Evolutionary conservation across 2,113 vertebrate genomes (phyloP).

Genomic region (Actinemys pallida): DNA sequence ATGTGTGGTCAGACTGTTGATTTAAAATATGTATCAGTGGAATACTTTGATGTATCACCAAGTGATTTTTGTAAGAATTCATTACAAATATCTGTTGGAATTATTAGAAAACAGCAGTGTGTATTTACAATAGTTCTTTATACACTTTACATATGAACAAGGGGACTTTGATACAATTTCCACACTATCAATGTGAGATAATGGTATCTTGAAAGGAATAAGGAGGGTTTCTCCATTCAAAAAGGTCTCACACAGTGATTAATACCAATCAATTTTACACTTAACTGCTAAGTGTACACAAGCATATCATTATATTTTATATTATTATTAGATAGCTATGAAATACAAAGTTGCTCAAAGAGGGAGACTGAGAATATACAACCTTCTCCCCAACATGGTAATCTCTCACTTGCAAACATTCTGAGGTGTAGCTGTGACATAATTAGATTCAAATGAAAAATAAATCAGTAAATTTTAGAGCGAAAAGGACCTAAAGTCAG

Average conservation of each 20-base stretch:
- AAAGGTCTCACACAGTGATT: background rate
- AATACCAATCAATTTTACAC: background rate
- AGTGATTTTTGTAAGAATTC: background rate
- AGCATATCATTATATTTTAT: background rate
- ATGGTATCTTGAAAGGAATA: background rate
- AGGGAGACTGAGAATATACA: background rate
- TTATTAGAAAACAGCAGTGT: background rate
- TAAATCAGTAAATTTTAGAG: background rate
- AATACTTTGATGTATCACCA: background rate
- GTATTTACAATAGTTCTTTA: background rate
- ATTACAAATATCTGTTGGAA: background rate
- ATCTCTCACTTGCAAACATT: background rate
- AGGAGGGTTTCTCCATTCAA: background rate
- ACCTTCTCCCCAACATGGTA: background rate
- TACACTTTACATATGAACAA: background rate
- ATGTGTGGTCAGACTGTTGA: background rate
- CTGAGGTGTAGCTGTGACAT: background rate
- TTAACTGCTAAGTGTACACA: background rate
- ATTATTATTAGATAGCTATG: background rate
- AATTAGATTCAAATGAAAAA: background rate
- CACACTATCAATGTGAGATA: background rate
- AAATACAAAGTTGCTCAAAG: background rate
- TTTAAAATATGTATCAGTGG: background rate
- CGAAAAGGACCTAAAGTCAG: background rate
- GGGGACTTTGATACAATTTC: background rate